These are phyloP conservation scores for Alosa sapidissima DNA, from an alignment of 2,797 vertebrate genomes.

Conservation along the genomic window DNA sequence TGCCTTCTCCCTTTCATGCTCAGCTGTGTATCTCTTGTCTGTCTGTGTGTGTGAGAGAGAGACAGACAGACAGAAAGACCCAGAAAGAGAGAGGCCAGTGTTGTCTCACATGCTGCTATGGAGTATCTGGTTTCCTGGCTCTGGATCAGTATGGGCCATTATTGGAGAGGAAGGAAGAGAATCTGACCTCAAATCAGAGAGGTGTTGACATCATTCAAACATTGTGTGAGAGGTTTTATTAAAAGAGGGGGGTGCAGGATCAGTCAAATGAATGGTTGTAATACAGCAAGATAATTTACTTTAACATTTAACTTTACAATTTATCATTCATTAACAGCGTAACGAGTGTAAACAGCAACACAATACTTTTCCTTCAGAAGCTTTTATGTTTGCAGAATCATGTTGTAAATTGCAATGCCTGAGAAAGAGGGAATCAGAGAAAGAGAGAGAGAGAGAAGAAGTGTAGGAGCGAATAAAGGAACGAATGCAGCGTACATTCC, in stretches of 20 bases:
- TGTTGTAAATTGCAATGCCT: not conserved
- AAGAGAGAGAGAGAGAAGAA: not conserved
- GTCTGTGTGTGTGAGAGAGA: not conserved
- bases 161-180: not conserved
- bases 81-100: not conserved
- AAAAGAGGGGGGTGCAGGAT: not conserved
- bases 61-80: not conserved
- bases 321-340: not conserved
- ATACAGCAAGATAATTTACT: not conserved
- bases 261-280: not conserved
- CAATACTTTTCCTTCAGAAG: not conserved
- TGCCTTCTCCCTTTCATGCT: not conserved
- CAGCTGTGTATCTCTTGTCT: not conserved
- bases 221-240: not conserved
- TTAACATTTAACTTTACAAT: not conserved
- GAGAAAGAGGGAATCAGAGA: not conserved
- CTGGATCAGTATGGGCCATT: constrained; percentile 11
- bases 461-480: not conserved
- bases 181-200: constrained; percentile 16
- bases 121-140: not conserved
- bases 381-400: not conserved
- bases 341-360: not conserved
- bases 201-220: constrained; percentile 6
- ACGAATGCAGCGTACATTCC: constrained; percentile 45
- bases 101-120: not conserved